phyloP scores from a whole-genome alignment of 2,888 invertebrate species.

The Harpagoxenus sublaevis region DNA sequence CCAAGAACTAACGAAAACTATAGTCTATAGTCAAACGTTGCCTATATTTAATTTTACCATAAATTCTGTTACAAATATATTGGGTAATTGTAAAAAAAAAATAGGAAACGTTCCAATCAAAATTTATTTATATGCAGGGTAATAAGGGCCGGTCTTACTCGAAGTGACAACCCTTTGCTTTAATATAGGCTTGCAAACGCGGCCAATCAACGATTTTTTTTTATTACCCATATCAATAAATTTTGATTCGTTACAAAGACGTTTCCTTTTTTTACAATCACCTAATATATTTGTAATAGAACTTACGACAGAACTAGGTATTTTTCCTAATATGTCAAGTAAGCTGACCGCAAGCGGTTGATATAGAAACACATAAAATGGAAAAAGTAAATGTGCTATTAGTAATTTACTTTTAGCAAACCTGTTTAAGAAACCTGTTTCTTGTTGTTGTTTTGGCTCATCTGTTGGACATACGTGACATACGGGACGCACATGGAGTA shows the following conservation, averaged over 20 bases:
- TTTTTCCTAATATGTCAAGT: not conserved
- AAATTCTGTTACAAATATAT: not conserved
- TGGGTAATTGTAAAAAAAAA: too few relatives aligned
- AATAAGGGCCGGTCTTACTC: too few relatives aligned
- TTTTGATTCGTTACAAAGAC: too few relatives aligned
- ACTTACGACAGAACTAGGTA: not conserved
- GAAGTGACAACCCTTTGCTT: too few relatives aligned
- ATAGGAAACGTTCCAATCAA: too few relatives aligned
- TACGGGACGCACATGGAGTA: not conserved
- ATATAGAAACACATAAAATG: not conserved
- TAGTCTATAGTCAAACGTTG: not conserved
- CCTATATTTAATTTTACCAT: not conserved
- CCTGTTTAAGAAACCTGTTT: not conserved
- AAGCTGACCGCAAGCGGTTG: not conserved
- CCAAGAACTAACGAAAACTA: not conserved
- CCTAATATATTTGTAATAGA: not conserved
- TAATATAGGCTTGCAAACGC: too few relatives aligned
- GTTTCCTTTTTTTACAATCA: not conserved
- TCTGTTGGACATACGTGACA: not conserved
- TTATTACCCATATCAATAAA: too few relatives aligned
- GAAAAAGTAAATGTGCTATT: not conserved
- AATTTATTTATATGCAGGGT: too few relatives aligned
- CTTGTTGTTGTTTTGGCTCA: not conserved
- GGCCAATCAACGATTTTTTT: too few relatives aligned
- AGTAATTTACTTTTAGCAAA: not conserved